phyloP scores from a whole-genome alignment of 2,797 vertebrate species.

The Euthynnus affinis region DNA sequence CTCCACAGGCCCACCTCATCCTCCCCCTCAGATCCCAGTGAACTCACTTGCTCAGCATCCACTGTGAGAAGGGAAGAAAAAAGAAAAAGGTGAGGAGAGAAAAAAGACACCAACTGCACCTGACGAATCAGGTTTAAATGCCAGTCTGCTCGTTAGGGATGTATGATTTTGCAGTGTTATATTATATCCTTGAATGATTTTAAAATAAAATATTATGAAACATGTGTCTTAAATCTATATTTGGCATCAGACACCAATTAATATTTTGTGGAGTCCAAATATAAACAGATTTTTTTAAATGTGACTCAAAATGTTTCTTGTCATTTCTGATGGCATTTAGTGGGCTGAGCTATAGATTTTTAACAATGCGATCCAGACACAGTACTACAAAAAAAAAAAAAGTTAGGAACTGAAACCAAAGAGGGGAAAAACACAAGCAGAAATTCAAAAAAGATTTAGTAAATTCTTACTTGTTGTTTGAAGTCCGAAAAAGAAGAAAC shows the following conservation, averaged over 20 bases:
- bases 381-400: background rate
- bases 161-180: background rate
- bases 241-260: constrained; percentile 7
- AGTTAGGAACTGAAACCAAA: constrained; percentile 54
- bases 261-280: constrained; percentile 21
- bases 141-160: background rate
- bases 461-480: constrained; percentile 23
- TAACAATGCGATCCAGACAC: constrained; percentile 29
- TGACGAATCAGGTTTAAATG: background rate
- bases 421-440: constrained; percentile 20
- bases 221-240: constrained; percentile 13
- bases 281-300: constrained; percentile 3
- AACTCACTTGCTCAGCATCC: constrained; percentile 78
- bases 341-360: constrained; percentile 25
- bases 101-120: background rate
- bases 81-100: background rate
- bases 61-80: constrained; percentile 60
- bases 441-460: constrained; percentile 36
- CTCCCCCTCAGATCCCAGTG: constrained; percentile 87
- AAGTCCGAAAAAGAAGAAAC: background rate
- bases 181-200: constrained; percentile 10
- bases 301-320: constrained; percentile 31
- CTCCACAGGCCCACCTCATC: constrained; percentile 86
- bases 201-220: constrained; percentile 8
- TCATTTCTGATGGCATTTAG: constrained; percentile 37